These are phyloP conservation scores for Auanema freiburgensis DNA, from an alignment of 2,888 invertebrate genomes.

Conservation along the genomic window DNA sequence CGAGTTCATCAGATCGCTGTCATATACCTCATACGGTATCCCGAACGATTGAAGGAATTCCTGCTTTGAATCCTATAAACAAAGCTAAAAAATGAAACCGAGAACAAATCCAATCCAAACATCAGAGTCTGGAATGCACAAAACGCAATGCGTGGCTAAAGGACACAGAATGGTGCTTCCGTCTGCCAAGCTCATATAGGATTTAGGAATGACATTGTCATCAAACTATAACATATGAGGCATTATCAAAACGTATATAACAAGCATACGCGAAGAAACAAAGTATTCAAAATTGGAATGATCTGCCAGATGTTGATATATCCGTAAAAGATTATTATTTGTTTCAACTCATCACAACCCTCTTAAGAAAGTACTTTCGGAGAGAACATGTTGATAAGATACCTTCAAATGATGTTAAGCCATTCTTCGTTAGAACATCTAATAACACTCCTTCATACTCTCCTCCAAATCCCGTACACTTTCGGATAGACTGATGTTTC, in stretches of 20 bases:
- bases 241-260: background rate
- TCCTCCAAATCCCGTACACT: too few species aligned
- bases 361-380: background rate
- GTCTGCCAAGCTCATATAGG: conserved; percentile 36
- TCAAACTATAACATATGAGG: conserved; percentile 19
- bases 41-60: too few species aligned
- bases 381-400: background rate
- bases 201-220: conserved; percentile 11
- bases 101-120: conserved; percentile 3
- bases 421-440: too few species aligned
- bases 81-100: too few species aligned
- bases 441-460: too few species aligned
- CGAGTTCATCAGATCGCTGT: too few species aligned
- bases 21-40: too few species aligned
- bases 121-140: conserved; percentile 37
- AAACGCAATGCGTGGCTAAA: conserved; percentile 28
- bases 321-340: conserved; percentile 51
- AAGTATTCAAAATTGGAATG: conserved; percentile 45
- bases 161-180: conserved; percentile 29
- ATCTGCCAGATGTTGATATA: conserved; percentile 41
- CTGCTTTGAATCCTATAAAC: too few species aligned
- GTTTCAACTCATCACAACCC: background rate
- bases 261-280: conserved; percentile 29
- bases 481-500: background rate
- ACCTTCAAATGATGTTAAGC: background rate